Percentiles rank a stretch among this genome's conserved stretches.
These are phyloP conservation scores for Madoqua kirkii DNA, from an alignment of 2,113 vertebrate genomes.

Conservation along the genomic window DNA sequence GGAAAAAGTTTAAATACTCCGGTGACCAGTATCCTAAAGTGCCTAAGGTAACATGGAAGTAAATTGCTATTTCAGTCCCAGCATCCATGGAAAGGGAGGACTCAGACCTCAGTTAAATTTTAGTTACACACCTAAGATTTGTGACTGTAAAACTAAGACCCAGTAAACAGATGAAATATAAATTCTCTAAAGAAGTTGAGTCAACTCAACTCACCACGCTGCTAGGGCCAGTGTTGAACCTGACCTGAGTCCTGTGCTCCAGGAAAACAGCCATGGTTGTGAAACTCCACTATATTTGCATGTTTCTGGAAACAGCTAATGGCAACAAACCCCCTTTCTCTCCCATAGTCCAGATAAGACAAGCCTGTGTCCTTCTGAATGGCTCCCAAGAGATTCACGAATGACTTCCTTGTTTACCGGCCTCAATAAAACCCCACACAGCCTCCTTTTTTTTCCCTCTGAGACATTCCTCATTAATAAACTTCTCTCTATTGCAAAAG, in stretches of 20 bases:
- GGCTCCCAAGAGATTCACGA: fast-evolving
- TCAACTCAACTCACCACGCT: neutral
- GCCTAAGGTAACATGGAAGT: neutral
- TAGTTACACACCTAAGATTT: neutral
- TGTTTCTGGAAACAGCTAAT: neutral
- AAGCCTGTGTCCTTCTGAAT: neutral
- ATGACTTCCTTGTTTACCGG: neutral
- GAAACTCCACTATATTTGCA: neutral
- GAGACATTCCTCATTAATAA: neutral
- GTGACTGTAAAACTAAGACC: neutral
- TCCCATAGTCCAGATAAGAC: neutral
- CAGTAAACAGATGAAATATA: neutral
- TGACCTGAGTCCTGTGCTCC: neutral
- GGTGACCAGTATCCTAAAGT: neutral
- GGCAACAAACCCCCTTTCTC: neutral
- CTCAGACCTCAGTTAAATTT: neutral
- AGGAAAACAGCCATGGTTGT: neutral
- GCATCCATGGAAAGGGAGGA: neutral
- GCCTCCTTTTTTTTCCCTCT: neutral
- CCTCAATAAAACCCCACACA: neutral
- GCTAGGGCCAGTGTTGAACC: neutral
- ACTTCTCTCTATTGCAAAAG: neutral
- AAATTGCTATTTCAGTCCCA: neutral
- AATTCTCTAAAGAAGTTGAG: neutral
- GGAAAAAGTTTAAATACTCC: neutral